Evolutionary conservation across 2,113 vertebrate genomes (phyloP).

Genomic region (Myotis yumanensis): DNA sequence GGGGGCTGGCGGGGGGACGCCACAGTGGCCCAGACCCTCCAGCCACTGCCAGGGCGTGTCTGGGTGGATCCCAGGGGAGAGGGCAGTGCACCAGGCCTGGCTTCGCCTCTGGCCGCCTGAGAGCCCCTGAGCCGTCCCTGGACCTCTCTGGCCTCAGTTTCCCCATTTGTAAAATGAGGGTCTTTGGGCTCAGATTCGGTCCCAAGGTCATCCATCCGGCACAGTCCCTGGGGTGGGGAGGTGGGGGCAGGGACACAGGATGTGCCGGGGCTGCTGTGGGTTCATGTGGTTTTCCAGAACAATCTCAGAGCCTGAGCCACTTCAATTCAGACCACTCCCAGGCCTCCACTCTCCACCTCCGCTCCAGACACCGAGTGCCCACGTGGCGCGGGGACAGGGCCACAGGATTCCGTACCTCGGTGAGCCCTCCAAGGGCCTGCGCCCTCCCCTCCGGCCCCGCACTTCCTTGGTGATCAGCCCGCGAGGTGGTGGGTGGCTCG

Average conservation of each 20-base stretch:
- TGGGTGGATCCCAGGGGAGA: no score
- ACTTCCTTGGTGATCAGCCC: accelerated
- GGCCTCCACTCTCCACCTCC: neutral
- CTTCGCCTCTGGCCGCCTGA: neutral
- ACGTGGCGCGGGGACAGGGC: accelerated
- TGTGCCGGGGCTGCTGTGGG: accelerated
- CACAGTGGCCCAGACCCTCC: neutral
- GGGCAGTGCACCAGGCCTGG: neutral
- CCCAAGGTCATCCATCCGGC: neutral
- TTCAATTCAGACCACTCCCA: accelerated
- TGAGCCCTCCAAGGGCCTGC: neutral
- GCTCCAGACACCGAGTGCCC: neutral
- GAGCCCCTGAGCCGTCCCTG: neutral
- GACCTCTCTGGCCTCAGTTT: neutral
- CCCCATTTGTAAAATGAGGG: neutral
- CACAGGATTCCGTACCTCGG: no score
- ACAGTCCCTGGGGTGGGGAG: neutral
- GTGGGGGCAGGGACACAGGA: accelerated
- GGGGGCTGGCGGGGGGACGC: neutral
- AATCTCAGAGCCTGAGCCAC: neutral
- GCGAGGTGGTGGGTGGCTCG: accelerated
- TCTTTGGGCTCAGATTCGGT: neutral
- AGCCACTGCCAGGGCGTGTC: neutral
- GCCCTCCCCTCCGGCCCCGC: neutral
- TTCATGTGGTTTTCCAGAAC: accelerated